A percentile compares a stretch with the other conserved stretches of the same genome.
Evolutionary conservation across 1,140 invertebrate genomes (phyloP).

Genomic region (Muscidifurax raptorellus): DNA sequence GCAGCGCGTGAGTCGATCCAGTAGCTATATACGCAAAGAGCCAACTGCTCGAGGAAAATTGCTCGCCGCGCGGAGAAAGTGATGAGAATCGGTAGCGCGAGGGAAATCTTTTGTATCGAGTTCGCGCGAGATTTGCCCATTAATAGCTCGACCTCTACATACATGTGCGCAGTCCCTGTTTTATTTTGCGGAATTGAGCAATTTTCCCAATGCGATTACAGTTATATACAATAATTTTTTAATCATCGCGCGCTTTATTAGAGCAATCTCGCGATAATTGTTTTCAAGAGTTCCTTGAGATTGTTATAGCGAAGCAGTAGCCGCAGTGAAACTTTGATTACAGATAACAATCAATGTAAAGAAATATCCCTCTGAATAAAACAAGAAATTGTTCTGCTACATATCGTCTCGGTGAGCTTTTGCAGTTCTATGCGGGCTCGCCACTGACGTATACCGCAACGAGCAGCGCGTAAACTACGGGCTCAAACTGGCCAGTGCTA

Average conservation of each 20-base stretch:
- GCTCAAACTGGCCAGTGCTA: constrained; percentile 30
- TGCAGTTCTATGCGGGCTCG: background rate
- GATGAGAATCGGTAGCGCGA: constrained; percentile 44
- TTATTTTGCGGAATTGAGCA: constrained; percentile 41
- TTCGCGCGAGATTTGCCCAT: constrained; percentile 22
- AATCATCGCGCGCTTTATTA: background rate
- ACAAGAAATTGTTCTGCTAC: background rate
- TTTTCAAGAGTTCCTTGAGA: background rate
- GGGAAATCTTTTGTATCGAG: constrained; percentile 45
- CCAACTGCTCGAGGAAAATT: constrained; percentile 18
- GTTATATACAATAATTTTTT: background rate
- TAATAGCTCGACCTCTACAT: constrained; percentile 2
- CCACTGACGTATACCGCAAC: background rate
- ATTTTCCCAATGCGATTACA: constrained; percentile 28
- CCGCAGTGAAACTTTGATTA: too few relatives aligned
- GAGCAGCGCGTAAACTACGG: background rate
- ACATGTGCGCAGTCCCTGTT: background rate
- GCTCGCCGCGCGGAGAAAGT: constrained; percentile 32
- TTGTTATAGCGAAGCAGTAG: background rate
- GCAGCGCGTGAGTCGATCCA: background rate
- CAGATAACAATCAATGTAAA: too few relatives aligned
- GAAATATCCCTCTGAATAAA: too few relatives aligned
- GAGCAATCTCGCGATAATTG: background rate
- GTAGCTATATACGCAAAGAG: background rate
- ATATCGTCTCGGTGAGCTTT: background rate